Evolutionary conservation across 2,113 vertebrate genomes (phyloP), one percentile per base, ranked within the genome.

Genomic region (Pampusana beccarii): DNA sequence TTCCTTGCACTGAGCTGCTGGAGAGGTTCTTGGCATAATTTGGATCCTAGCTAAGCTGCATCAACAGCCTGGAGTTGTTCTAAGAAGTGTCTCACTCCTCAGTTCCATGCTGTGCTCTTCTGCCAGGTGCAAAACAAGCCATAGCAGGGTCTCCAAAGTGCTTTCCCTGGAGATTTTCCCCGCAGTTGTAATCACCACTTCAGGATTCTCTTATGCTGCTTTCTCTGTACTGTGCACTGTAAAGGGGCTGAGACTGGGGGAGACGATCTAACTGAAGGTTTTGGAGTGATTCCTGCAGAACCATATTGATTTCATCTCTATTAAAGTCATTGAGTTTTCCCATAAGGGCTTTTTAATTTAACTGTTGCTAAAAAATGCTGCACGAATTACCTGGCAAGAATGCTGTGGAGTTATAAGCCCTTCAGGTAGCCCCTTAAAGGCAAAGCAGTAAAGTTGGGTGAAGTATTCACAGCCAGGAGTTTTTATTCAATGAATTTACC

Each of bases 311-410:
- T 96, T 95, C 64, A 92, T 96, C 56, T 92, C 86, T 79, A 82
- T 96, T 95, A 93, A 95, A 95, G 84, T 89, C 65, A 79, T 53
- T 88, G 90, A 80, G 69, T 86, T 96, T 93, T 86, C 93, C 96
- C 94, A 94, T 78, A 88, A 92, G 96, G 60, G 79, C 88, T 93
- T 94, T 96, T 95, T 94, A 94, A 94, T 94, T 96, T 96, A 94
- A 93, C 85, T 7, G 5, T 96, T 93, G 82, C 90, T 95, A 64
- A 94, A 94, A 96, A 96, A 95, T 95, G 92, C 92, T 80, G 79
- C 88, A 74, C 92, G 94, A 96, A 96, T 94, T 95, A 93, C 93
- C 92, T 94, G 85, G 96, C 88, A 95, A 88, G 85, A 93, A 71
- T 64, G 85, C 67, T 67, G 42, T 31, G 75, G 88, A 86, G 56